A percentile compares a stretch with the other conserved stretches of the same genome.
Conservation (phyloP, 2,797 vertebrate species). For the Chloroceryle amazona region DNA sequence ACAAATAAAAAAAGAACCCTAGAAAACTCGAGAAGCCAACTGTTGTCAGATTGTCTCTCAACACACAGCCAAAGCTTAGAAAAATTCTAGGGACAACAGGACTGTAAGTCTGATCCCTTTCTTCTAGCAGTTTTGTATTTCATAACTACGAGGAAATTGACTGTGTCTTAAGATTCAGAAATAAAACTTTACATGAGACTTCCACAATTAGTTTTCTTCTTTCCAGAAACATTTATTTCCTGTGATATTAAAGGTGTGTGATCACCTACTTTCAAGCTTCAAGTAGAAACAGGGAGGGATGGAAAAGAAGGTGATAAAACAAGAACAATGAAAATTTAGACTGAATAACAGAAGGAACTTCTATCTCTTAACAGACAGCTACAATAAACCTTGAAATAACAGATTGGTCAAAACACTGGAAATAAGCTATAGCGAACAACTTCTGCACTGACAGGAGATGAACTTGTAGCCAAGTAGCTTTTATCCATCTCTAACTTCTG, state of each 20-base stretch:
- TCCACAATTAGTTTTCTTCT: background rate
- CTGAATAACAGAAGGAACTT: background rate
- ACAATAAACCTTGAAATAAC: background rate
- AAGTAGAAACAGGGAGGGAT: background rate
- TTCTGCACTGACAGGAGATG: background rate
- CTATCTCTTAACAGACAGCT: background rate
- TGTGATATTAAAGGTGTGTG: background rate
- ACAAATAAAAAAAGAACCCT: background rate
- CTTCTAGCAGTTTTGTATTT: background rate
- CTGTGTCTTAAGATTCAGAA: background rate
- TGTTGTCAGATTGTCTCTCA: background rate
- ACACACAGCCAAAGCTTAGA: background rate
- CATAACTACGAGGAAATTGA: background rate
- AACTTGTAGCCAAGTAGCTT: background rate
- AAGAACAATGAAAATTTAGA: background rate
- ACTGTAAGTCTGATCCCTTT: background rate
- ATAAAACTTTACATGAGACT: background rate
- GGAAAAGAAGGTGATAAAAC: background rate
- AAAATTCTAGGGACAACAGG: background rate
- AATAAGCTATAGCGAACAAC: background rate
- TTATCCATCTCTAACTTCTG: constrained; percentile 18
- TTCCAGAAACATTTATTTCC: background rate
- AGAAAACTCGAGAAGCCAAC: background rate
- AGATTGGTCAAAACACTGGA: background rate
- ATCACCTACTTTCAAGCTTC: background rate